Evolutionary conservation across 92 coral and sea anemone genomes (phyloP).

Genomic region (Parazoanthus darwini): DNA sequence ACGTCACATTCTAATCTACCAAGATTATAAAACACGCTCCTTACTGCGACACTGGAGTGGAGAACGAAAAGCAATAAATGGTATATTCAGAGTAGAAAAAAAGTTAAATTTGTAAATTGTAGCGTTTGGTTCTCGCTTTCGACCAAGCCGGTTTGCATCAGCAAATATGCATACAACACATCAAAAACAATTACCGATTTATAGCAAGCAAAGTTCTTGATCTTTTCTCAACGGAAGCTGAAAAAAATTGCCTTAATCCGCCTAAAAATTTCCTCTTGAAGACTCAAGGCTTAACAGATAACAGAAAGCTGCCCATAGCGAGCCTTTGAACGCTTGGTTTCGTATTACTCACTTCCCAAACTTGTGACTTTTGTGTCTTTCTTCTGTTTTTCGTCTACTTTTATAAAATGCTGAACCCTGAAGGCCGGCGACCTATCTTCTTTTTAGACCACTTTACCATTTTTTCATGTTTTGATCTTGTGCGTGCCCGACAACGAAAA

Average conservation of each 20-base stretch:
- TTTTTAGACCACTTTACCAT: background rate
- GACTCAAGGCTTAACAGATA: slow-evolving; percentile 42
- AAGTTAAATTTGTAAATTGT: background rate
- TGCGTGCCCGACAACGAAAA: background rate
- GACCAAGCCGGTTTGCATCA: background rate
- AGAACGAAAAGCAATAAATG: background rate
- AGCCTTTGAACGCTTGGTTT: slow-evolving; percentile 19
- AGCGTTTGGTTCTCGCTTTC: background rate
- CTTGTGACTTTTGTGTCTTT: background rate
- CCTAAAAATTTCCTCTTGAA: slow-evolving; percentile 30
- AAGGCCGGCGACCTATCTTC: background rate
- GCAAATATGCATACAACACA: too few species aligned
- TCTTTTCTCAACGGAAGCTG: slow-evolving; percentile 37
- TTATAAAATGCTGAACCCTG: slow-evolving; percentile 2
- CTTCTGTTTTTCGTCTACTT: slow-evolving; percentile 6
- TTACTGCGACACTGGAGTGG: background rate
- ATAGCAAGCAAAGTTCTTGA: slow-evolving; percentile 18
- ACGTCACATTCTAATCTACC: slow-evolving; percentile 43
- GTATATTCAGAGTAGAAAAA: background rate
- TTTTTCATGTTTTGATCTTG: background rate
- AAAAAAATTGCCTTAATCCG: slow-evolving; percentile 26
- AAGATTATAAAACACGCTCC: slow-evolving; percentile 15
- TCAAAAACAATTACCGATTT: too few species aligned
- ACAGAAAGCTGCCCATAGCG: slow-evolving; percentile 31
- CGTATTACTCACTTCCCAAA: slow-evolving; percentile 11